Evolutionary conservation across 2,888 invertebrate genomes (phyloP), one percentile per base, ranked within the genome.

Genomic region (Chrysina gloriosa): DNA sequence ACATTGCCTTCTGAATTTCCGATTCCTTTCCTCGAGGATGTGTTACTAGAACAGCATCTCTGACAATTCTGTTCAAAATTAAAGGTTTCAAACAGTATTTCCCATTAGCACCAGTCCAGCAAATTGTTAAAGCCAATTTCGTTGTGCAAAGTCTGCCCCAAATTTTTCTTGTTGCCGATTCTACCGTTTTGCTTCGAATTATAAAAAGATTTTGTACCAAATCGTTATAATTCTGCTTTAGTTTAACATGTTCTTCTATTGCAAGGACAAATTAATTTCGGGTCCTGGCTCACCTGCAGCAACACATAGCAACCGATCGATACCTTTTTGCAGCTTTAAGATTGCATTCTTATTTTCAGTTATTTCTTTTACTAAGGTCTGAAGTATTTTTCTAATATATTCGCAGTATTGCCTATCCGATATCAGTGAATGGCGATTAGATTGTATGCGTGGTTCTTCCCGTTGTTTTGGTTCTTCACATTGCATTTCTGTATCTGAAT

Each of bases 21-120:
- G 63, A 61, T 67, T 70, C 70, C 45, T 70, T 70, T n/a, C 68
- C 70, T n/a, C 50, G 21, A 27, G 68, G 63, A 52, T 70, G 70
- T 6, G 70, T 69, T 23, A 63, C 39, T 27, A 70, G 48, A 19
- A 70, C 70, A 19, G 69, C 66, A 48, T 70, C 70, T 69, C 69
- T 68, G 34, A 70, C 69, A n/a, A 69, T 21, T 39, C 45, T 67
- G 23, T 69, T 69, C 11, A 70, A 14, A 25, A 31, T n/a, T 58
- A 70, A 39, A 2, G 45, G 19, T 31, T 69, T 70, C 25, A 70
- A 47, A 16, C 70, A 69, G 31, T 67, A 66, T 64, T 70, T 70
- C 34, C 70, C 70, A 34, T 70, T 70, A 11, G 70, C 70, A 25
- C 70, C 68, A 14, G 70, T 70, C 70, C 70, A 70, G 31, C 70